These are phyloP conservation scores for Tromatobia lineatoria DNA, from an alignment of 2,888 invertebrate species.

Conservation along the genomic window DNA sequence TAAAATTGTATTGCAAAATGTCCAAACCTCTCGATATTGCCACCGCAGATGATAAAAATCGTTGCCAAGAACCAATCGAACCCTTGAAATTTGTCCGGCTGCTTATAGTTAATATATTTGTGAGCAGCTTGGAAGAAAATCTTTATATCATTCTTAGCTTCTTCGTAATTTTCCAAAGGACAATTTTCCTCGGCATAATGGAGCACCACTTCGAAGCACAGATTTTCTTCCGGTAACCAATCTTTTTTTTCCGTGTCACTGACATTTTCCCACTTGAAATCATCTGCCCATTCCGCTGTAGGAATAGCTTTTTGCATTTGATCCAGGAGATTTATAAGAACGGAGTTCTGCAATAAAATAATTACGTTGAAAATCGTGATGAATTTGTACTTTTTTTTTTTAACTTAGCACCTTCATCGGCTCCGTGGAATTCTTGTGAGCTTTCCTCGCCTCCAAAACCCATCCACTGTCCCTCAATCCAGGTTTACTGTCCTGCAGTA, in stretches of 20 bases:
- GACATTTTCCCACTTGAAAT: slow-evolving; percentile 78
- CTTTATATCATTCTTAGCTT: slow-evolving; percentile 77
- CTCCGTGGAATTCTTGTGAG: slow-evolving; percentile 76
- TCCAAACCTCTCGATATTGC: slow-evolving; percentile 78
- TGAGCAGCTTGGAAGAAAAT: slow-evolving; percentile 78
- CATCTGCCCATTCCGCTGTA: slow-evolving; percentile 80
- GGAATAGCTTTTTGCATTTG: slow-evolving; percentile 83
- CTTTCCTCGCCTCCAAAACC: slow-evolving; percentile 79
- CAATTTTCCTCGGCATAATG: slow-evolving; percentile 79
- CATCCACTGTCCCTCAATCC: slow-evolving; percentile 80
- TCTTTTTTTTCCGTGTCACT: slow-evolving; percentile 43
- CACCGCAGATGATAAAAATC: slow-evolving; percentile 81
- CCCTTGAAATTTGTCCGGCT: slow-evolving; percentile 76
- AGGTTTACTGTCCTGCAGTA: slow-evolving; percentile 77
- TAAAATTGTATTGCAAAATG: slow-evolving; percentile 35
- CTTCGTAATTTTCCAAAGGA: slow-evolving; percentile 68
- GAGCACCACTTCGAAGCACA: slow-evolving; percentile 79
- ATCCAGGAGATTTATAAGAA: slow-evolving; percentile 78
- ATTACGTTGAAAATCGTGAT: not conserved
- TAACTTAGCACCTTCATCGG: slow-evolving; percentile 75
- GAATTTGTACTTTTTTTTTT: slow-evolving; percentile 12
- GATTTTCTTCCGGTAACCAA: slow-evolving; percentile 81
- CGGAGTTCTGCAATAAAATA: slow-evolving; percentile 74
- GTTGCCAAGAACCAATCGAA: slow-evolving; percentile 84
- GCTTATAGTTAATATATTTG: slow-evolving; percentile 78